Conservation (phyloP, 2,797 vertebrate genomes). For the Manis crassicaudata region DNA sequence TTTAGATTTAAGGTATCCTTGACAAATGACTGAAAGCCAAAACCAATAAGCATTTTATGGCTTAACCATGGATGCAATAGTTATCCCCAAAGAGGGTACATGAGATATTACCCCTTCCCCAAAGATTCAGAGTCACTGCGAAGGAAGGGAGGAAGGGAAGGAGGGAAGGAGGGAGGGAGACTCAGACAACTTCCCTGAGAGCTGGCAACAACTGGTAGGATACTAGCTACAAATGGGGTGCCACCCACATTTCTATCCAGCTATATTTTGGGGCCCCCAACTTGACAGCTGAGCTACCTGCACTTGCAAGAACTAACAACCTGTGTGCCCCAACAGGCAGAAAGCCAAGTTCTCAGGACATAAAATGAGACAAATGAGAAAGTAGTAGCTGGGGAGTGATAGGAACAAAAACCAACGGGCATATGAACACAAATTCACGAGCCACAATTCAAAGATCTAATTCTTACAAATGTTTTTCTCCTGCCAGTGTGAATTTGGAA, state of each 20-base stretch:
- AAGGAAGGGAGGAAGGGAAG: too few species aligned
- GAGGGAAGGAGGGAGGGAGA: too few species aligned
- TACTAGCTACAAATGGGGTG: not conserved
- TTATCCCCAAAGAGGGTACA: not conserved
- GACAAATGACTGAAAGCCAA: not conserved
- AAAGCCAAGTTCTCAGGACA: not conserved
- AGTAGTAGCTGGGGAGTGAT: not conserved
- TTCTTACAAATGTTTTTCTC: not conserved
- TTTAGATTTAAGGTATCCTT: not conserved
- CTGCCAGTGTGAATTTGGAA: not conserved
- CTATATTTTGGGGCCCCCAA: not conserved
- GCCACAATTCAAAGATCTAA: not conserved
- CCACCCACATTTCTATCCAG: not conserved
- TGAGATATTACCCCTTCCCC: not conserved
- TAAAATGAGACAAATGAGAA: not conserved
- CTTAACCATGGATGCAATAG: not conserved
- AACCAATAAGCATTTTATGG: not conserved
- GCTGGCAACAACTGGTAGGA: too few species aligned
- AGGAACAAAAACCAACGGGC: not conserved
- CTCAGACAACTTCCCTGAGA: not conserved
- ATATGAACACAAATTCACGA: not conserved
- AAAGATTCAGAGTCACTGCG: not conserved
- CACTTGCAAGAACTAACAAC: not conserved
- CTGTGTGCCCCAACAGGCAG: not conserved
- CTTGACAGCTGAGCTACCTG: not conserved